Conservation (phyloP, 2,113 vertebrate species). For the Heterotis niloticus region DNA sequence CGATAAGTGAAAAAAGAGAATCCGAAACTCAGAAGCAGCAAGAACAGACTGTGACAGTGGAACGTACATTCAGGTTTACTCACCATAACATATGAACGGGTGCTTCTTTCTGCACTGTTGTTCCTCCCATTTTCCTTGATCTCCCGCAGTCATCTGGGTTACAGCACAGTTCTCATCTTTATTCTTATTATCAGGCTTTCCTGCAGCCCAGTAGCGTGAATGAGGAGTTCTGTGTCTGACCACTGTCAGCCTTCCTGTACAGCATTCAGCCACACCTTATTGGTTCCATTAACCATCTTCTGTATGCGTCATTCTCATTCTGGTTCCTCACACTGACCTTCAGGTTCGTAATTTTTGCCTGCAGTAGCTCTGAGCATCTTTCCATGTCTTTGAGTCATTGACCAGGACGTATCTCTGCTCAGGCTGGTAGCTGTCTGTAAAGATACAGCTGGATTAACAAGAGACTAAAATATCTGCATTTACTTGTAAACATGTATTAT, state of each 20-base stretch:
- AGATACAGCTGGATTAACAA: neutral
- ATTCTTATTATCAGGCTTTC: neutral
- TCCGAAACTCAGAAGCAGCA: too few species aligned
- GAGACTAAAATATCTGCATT: too few species aligned
- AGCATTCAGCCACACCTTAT: conserved; percentile 18
- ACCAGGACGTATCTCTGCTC: neutral
- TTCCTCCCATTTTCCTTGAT: too few species aligned
- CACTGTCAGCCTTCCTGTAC: conserved; percentile 25
- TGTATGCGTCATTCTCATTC: neutral
- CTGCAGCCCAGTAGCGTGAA: conserved; percentile 22
- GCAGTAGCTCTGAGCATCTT: conserved; percentile 24
- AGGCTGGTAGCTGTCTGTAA: neutral
- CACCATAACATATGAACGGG: too few species aligned
- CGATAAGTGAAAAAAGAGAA: too few species aligned
- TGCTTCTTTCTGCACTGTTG: too few species aligned
- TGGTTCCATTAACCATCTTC: too few species aligned
- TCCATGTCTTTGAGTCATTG: neutral
- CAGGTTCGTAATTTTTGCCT: conserved; percentile 15
- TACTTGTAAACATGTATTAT: too few species aligned
- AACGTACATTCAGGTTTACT: too few species aligned
- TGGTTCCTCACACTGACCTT: conserved; percentile 1
- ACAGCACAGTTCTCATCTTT: too few species aligned
- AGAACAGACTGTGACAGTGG: too few species aligned
- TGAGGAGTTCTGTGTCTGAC: conserved; percentile 25
- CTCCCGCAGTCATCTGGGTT: too few species aligned